Percentiles rank a stretch among this genome's conserved stretches.
Conservation (phyloP, 2,888 invertebrate genomes). For the Leptogaster cylindrica region DNA sequence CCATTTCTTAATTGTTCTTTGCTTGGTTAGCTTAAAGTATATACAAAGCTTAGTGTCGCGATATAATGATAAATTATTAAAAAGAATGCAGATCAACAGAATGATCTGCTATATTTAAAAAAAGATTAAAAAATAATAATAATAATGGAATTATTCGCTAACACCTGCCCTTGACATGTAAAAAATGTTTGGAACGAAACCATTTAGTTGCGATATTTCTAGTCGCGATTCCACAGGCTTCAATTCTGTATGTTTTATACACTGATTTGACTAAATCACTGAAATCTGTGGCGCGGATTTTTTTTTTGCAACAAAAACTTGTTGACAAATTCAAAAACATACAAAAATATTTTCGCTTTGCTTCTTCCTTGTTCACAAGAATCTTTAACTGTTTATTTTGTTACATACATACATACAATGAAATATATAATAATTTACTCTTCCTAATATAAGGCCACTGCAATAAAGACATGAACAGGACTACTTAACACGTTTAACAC, state of each 20-base stretch:
- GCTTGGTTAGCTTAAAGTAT: conserved; percentile 19
- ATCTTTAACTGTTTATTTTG: neutral
- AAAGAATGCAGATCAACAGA: conserved; percentile 3
- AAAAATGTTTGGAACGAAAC: too few species aligned
- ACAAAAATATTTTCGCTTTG: conserved; percentile 29
- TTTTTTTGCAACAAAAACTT: neutral
- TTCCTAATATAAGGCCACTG: conserved; percentile 31
- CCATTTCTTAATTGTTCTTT: conserved; percentile 24
- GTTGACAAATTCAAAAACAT: conserved; percentile 14
- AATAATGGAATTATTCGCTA: neutral
- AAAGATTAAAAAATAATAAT: neutral
- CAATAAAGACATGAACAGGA: conserved; percentile 18
- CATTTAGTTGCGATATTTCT: too few species aligned
- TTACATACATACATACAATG: neutral
- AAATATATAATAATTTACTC: conserved; percentile 27
- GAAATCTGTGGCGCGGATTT: too few species aligned
- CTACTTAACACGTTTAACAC: too few species aligned
- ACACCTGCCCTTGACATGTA: neutral
- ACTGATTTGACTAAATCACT: too few species aligned
- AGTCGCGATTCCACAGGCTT: too few species aligned
- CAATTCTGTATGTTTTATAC: too few species aligned
- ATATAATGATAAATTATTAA: conserved; percentile 2
- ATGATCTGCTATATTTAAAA: neutral
- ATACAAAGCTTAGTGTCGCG: conserved; percentile 28
- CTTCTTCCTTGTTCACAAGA: conserved; percentile 13